Evolutionary conservation across 2,797 vertebrate species (phyloP).

Genomic region (Benthosema pterotum): DNA sequence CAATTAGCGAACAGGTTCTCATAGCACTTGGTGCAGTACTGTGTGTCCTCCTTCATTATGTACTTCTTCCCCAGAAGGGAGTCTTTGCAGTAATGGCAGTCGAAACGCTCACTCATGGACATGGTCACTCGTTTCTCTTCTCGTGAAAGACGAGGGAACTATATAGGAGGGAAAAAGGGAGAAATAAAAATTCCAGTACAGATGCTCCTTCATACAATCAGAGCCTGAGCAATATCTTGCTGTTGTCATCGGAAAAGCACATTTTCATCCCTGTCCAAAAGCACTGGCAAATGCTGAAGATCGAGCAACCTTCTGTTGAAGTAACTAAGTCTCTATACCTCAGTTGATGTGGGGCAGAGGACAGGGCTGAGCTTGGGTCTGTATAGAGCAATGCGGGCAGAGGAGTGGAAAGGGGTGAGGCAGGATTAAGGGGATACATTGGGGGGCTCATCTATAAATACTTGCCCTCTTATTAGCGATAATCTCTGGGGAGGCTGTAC

Average conservation of each 20-base stretch:
- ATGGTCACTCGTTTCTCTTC: constrained; percentile 70
- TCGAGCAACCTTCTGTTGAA: constrained; percentile 1
- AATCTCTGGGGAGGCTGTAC: constrained; percentile 77
- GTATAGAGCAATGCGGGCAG: constrained; percentile 41
- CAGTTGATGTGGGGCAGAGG: constrained; percentile 35
- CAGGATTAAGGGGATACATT: constrained; percentile 77
- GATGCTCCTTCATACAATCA: constrained; percentile 10
- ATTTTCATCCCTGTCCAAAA: constrained; percentile 17
- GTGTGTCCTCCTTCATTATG: constrained; percentile 86
- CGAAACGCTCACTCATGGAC: constrained; percentile 78
- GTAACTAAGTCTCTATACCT: constrained; percentile 48
- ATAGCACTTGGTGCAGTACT: constrained; percentile 92
- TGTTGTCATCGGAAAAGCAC: constrained; percentile 25
- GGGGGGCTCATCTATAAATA: constrained; percentile 84
- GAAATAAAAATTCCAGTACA: constrained; percentile 21
- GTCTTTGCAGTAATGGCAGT: constrained; percentile 92
- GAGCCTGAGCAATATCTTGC: constrained; percentile 26
- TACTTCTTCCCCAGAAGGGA: constrained; percentile 92
- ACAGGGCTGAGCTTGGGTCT: constrained; percentile 46
- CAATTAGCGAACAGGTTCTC: constrained; percentile 90
- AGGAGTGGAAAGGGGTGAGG: constrained; percentile 55
- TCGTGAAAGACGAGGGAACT: constrained; percentile 39
- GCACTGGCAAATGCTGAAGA: constrained; percentile 4
- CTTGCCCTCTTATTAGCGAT: constrained; percentile 76
- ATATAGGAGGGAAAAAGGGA: constrained; percentile 22